Evolutionary conservation across 2,888 invertebrate species (phyloP).

Genomic region (Zaprionus lineosus): DNA sequence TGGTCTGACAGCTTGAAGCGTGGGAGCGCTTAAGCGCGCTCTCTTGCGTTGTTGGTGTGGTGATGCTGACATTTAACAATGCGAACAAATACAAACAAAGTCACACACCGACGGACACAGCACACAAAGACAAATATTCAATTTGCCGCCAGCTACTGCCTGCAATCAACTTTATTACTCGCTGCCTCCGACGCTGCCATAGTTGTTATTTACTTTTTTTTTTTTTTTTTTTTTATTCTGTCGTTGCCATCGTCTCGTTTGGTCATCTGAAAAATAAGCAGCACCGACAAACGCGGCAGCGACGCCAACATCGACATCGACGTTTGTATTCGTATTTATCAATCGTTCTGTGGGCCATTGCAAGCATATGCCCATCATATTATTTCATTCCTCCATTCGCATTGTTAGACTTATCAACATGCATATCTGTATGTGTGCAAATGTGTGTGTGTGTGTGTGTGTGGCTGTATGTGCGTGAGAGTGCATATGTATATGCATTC

Average conservation of each 20-base stretch:
- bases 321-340: constrained; percentile 60
- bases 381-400: constrained; percentile 38
- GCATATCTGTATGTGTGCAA: not conserved
- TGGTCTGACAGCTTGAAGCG: constrained; percentile 28
- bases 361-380: constrained; percentile 49
- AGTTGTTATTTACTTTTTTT: constrained; percentile 56
- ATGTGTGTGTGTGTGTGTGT: constrained; percentile 2
- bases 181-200: constrained; percentile 28
- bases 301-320: constrained; percentile 1
- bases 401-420: constrained; percentile 65
- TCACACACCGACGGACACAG: constrained; percentile 12
- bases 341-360: constrained; percentile 60
- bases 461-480: constrained; percentile 1
- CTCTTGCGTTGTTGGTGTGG: constrained; percentile 29
- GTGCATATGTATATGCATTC: constrained; percentile 13
- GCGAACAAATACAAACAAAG: constrained; percentile 66
- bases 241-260: constrained; percentile 40
- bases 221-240: constrained; percentile 30
- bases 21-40: constrained; percentile 24
- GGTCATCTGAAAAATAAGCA: constrained; percentile 68
- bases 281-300: constrained; percentile 4
- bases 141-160: constrained; percentile 67
- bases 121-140: constrained; percentile 56
- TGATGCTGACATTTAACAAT: constrained; percentile 66
- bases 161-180: constrained; percentile 74